Evolutionary conservation across 2,113 vertebrate genomes (phyloP), one percentile per base, ranked within the genome.

Genomic region (Tichodroma muraria): DNA sequence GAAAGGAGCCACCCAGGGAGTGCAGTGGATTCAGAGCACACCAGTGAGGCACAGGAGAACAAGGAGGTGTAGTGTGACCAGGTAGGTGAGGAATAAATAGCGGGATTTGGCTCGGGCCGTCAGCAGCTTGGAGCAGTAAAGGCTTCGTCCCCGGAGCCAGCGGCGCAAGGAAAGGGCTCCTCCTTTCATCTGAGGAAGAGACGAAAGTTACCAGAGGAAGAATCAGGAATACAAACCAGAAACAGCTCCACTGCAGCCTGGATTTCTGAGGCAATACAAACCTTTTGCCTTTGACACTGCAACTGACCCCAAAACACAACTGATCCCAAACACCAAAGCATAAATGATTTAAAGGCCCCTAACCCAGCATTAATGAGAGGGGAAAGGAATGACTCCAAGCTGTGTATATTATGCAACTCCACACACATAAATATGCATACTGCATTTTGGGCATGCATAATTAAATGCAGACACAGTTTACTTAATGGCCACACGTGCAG

Each of bases 61-160:
- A 1, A 98, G 33, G 71, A 98, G 86, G 85, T 99, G 99, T 3
- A 99, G 66, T 0, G 97, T 93, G 35, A 99, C 50, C 81, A 99
- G 92, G 97, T 99, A 99, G 1, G 94, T 95, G 90, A 99, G 97
- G 96, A 99, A 98, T 23, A 99, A 79, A 91, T 98, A 98, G 44
- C 98, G 98, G 24, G 98, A 98, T 84, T 98, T 98, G 23, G 97
- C 97, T 63, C 98, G 97, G 52, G 98, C 97, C 2, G 98, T 98
- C 97, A 99, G 95, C 96, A 99, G 95, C 94, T 98, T 98, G 63
- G 98, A 98, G 94, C 98, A 99, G 97, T 98, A 99, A 47, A 99
- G 97, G 86, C 98, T 99, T 88, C 98, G 89, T 9, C 98, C 98
- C 8, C 98, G 97, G 69, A 99, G 89, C 98, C 98, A 99, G 23